A percentile compares a stretch with the other conserved stretches of the same genome.
phyloP scores from a whole-genome alignment of 2,113 vertebrate genomes.

The Corythornis vintsioides region DNA sequence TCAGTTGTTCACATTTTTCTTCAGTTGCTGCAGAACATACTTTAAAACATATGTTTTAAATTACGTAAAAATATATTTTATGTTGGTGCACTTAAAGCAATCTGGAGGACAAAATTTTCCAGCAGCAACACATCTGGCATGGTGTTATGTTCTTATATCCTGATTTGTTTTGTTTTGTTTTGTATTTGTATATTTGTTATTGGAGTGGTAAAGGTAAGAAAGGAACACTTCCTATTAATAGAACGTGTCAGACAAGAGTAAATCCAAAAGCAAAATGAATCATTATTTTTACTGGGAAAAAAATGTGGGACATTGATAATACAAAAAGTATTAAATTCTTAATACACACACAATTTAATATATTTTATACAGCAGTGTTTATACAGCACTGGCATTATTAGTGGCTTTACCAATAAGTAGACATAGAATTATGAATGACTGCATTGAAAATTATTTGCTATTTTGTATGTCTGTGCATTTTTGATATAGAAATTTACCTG shows the following conservation, averaged over 20 bases:
- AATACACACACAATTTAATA: neutral
- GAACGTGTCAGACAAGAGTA: neutral
- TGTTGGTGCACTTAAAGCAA: slow-evolving; percentile 7
- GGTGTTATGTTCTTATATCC: neutral
- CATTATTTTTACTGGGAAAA: neutral
- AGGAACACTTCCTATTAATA: neutral
- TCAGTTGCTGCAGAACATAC: slow-evolving; percentile 11
- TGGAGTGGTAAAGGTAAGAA: neutral
- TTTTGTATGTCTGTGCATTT: neutral
- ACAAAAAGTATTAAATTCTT: neutral
- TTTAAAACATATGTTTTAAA: slow-evolving; percentile 65
- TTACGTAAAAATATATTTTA: slow-evolving; percentile 59
- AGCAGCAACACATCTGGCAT: slow-evolving; percentile 28
- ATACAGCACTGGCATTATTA: neutral
- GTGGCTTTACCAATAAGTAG: neutral
- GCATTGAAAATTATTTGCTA: neutral
- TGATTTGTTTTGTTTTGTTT: neutral
- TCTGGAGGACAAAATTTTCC: slow-evolving; percentile 42
- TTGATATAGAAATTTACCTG: neutral
- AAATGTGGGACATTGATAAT: neutral
- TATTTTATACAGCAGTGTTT: neutral
- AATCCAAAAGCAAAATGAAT: neutral
- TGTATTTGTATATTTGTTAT: neutral
- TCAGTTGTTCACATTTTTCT: slow-evolving; percentile 32
- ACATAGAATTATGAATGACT: neutral